Percentiles rank a stretch among this genome's conserved stretches.
phyloP scores from a whole-genome alignment of 2,888 invertebrate species.

The Drosophila greeni region DNA sequence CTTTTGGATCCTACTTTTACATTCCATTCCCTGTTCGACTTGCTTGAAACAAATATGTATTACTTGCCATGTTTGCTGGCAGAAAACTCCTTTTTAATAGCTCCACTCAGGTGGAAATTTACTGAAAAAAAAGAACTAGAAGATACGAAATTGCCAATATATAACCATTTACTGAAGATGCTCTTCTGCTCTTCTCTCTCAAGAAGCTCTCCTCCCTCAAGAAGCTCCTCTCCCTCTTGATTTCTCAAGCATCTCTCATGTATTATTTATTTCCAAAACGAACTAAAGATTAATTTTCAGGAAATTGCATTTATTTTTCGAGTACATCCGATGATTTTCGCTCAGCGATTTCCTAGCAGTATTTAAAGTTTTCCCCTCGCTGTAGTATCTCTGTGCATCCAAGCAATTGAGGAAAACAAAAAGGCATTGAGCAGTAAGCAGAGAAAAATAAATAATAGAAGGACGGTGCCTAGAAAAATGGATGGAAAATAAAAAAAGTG shows the following conservation, averaged over 20 bases:
- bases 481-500: constrained; percentile 7
- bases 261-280: neutral
- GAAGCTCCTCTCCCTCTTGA: neutral
- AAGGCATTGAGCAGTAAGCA: constrained; percentile 24
- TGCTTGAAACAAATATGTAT: too few relatives aligned
- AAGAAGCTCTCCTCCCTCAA: too few relatives aligned
- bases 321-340: neutral
- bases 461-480: constrained; percentile 11
- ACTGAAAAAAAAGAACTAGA: neutral
- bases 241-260: neutral
- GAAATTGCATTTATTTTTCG: neutral
- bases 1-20: too few relatives aligned
- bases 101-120: neutral
- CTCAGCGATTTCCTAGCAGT: constrained; percentile 1
- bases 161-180: neutral
- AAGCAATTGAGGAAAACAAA: constrained; percentile 19
- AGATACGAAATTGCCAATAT: neutral
- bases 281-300: neutral
- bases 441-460: constrained; percentile 19
- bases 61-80: neutral
- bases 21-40: too few relatives aligned
- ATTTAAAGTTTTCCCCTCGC: constrained; percentile 12
- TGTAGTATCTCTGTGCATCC: constrained; percentile 13
- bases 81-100: neutral
- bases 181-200: neutral